Base-by-base conservation (phyloP, 2,888 invertebrate species). In the Seira sanloemensis region DNA sequence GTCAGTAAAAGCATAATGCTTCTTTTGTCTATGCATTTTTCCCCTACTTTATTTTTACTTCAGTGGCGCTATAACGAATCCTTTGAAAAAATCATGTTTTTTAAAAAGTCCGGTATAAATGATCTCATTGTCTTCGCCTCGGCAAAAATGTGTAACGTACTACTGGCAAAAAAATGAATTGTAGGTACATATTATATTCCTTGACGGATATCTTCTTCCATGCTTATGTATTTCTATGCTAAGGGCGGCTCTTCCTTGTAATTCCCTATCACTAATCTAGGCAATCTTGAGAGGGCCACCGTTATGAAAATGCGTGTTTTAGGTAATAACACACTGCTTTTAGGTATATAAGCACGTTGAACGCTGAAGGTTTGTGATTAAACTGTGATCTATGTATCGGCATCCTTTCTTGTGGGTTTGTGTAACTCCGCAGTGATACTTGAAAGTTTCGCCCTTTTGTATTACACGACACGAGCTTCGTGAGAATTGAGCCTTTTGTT, bases 1-100 rank as follows among this genome's bases (percentile, higher is more conserved):
- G 62, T 62, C 62, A 62, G 62, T 62, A 62, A 62, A 62, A 62
- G 62, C 21, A 62, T 62, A 62, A 62, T 62, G 62, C 62, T 16
- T 9, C 21, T n/a, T 62, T 62, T 62, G 62, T 62, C 62, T 62
- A n/a, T n/a, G 5, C 37, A 37, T 9, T 62, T 62, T 21, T 62
- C 21, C 19, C 12, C 4, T 62, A 16, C 58, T 58, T 58, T 58
- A n/a, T n/a, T n/a, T n/a, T n/a, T n/a, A n/a, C n/a, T n/a, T n/a
- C n/a, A n/a, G 58, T n/a, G 23, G 4, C 19, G 19, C 62, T 16
- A 12, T 62, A n/a, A 2, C 21, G 62, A 62, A 62, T 4, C 58
- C 2, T 2, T 58, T 58, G n/a, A 58, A 58, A n/a, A 58, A 58
- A 58, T 9, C 21, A 62, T 62, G 62, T 7, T 50, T 50, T 50